Percentiles rank a stretch among this genome's conserved stretches.
These are phyloP conservation scores for Hyalella azteca DNA, from an alignment of 2,888 invertebrate species.

Conservation along the genomic window DNA sequence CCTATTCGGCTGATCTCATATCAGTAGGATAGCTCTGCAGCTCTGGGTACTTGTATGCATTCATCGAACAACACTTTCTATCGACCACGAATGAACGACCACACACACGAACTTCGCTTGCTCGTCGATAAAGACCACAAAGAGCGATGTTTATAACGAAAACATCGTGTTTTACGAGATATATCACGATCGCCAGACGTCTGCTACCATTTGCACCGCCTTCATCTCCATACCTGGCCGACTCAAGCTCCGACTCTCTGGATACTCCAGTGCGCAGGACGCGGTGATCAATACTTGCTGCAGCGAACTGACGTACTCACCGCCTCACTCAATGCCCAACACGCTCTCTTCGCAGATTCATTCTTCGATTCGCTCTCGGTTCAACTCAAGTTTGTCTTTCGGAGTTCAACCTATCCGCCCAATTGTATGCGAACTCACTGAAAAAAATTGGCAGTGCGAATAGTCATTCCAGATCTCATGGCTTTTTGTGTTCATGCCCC, in stretches of 20 bases:
- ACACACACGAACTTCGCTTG: not conserved
- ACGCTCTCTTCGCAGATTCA: conserved; percentile 6
- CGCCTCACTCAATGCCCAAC: conserved; percentile 6
- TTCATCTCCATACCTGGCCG: conserved; percentile 32
- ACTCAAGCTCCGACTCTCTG: not conserved
- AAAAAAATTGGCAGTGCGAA: too few relatives aligned
- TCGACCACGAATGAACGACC: not conserved
- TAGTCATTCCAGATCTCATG: too few relatives aligned
- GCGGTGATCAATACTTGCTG: conserved; percentile 14
- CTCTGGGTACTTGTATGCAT: not conserved
- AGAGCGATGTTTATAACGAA: not conserved
- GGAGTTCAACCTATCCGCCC: too few relatives aligned
- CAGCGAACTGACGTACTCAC: conserved; percentile 22
- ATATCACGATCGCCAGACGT: conserved; percentile 8
- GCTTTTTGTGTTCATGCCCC: too few relatives aligned
- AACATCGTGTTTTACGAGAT: not conserved
- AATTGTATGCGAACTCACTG: too few relatives aligned
- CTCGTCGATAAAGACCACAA: not conserved
- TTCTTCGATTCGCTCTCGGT: not conserved
- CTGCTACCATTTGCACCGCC: conserved; percentile 27
- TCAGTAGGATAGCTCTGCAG: not conserved
- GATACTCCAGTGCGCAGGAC: conserved; percentile 31
- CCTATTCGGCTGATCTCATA: not conserved
- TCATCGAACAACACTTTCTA: not conserved
- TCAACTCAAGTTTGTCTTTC: too few relatives aligned